Evolutionary conservation across 2,113 vertebrate genomes (phyloP), one percentile per base, ranked within the genome.

Genomic region (Nestor notabilis): DNA sequence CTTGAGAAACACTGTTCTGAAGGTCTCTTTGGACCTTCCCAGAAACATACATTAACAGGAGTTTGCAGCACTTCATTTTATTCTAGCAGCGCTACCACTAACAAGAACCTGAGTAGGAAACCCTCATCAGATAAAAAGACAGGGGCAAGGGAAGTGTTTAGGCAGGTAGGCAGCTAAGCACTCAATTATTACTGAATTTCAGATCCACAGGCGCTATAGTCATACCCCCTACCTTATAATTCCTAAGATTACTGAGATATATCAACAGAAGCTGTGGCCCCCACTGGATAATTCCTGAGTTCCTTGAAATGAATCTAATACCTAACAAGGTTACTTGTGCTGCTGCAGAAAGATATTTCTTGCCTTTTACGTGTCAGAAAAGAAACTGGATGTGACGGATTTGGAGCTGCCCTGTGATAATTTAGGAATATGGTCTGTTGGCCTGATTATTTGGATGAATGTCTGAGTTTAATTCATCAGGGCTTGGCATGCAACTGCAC

Each of bases 321-420:
- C 94, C 53, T 74, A 91, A 19, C 41, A 86, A 92, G 74, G 81
- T 93, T 96, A 77, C 87, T 95, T 83, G 69, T 65, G 69, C 87
- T 89, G 74, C 87, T 66, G 83, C 83, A 82, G 77, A 92, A 91
- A 97, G 87, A 82, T 97, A 97, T 97, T 97, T 97, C 93, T 95
- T 89, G 77, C 56, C 66, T 89, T 89, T 91, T 87, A 83, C 0
- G 2, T 83, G 89, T 91, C 92, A 95, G 83, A 87, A 87, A 75
- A 92, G 83, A 93, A 97, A 97, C 74, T 85, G 78, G 41, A 95
- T 96, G 58, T 96, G 96, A 97, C 33, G 19, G 97, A 95, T 96
- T 87, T 87, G 83, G 95, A 96, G 92, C 95, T 97, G 83, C 70
- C 89, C 81, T 83, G 83, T 89, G 91, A 95, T 82, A 95, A 97